Evolutionary conservation across 2,797 vertebrate species (phyloP).

Genomic region (Valencia hispanica): DNA sequence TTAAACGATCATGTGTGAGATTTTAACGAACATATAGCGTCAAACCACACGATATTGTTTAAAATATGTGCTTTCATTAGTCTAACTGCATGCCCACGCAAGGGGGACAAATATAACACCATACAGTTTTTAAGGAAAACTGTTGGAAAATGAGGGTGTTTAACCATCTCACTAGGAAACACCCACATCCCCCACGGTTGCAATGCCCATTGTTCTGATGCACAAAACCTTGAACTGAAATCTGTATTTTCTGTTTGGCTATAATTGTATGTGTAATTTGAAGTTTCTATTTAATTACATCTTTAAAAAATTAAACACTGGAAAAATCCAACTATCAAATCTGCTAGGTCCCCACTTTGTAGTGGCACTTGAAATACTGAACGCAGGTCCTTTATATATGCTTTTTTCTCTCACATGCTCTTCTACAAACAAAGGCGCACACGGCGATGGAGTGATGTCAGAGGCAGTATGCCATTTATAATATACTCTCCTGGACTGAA

Average conservation of each 20-base stretch:
- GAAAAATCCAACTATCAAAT: neutral
- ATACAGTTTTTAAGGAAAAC: too few species aligned
- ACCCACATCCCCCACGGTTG: too few species aligned
- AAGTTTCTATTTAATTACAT: neutral
- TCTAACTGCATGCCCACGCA: too few species aligned
- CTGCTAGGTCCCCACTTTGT: slow-evolving; percentile 15
- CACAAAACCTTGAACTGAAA: neutral
- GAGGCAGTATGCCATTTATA: neutral
- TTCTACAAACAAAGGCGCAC: slow-evolving; percentile 23
- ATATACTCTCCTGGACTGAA: neutral
- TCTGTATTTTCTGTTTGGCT: neutral
- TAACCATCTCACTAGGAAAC: too few species aligned
- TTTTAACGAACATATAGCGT: too few species aligned
- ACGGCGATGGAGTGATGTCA: slow-evolving; percentile 31
- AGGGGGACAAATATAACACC: too few species aligned
- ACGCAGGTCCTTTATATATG: slow-evolving; percentile 6
- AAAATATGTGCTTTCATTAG: too few species aligned
- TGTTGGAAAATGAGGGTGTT: too few species aligned
- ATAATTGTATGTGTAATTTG: neutral
- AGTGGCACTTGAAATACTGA: slow-evolving; percentile 22
- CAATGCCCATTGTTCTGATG: too few species aligned
- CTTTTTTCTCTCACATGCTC: neutral
- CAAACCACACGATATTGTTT: too few species aligned
- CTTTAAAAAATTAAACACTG: neutral
- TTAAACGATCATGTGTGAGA: too few species aligned